Evolutionary conservation across 1,140 invertebrate genomes (phyloP).

Genomic region (Tetraneura akinire): DNA sequence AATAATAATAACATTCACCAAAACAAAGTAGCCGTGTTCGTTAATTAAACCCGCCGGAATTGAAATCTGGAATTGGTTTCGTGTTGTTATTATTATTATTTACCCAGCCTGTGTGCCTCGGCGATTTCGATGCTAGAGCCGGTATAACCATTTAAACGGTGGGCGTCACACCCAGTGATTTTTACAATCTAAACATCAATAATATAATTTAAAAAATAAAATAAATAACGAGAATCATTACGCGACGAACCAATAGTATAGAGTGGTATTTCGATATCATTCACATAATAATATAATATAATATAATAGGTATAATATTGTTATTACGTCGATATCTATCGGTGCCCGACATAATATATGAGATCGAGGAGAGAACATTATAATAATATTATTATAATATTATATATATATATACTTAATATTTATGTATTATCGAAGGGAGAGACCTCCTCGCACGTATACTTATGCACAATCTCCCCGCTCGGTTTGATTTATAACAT

Average conservation of each 20-base stretch:
- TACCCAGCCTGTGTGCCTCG: background rate
- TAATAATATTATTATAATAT: background rate
- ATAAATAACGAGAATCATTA: constrained; percentile 10
- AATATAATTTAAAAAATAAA: background rate
- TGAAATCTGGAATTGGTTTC: constrained; percentile 39
- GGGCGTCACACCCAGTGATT: constrained; percentile 12
- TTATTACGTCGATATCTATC: constrained; percentile 27
- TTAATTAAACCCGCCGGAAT: constrained; percentile 37
- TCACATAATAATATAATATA: too few relatives aligned
- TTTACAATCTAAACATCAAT: constrained; percentile 29
- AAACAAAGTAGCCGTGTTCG: constrained; percentile 17
- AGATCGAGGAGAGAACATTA: too few relatives aligned
- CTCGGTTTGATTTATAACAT: constrained; percentile 44
- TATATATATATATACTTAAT: background rate
- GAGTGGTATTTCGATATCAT: constrained; percentile 35
- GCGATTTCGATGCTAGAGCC: background rate
- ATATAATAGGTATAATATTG: background rate
- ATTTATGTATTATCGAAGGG: background rate
- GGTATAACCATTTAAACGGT: background rate
- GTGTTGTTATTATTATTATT: constrained; percentile 12
- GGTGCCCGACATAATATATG: background rate
- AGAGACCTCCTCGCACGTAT: too few relatives aligned
- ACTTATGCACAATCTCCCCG: background rate
- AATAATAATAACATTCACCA: background rate
- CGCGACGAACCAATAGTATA: background rate